Evolutionary conservation across 2,797 vertebrate species (phyloP).

Genomic region (Parotocinclus haroldoi): DNA sequence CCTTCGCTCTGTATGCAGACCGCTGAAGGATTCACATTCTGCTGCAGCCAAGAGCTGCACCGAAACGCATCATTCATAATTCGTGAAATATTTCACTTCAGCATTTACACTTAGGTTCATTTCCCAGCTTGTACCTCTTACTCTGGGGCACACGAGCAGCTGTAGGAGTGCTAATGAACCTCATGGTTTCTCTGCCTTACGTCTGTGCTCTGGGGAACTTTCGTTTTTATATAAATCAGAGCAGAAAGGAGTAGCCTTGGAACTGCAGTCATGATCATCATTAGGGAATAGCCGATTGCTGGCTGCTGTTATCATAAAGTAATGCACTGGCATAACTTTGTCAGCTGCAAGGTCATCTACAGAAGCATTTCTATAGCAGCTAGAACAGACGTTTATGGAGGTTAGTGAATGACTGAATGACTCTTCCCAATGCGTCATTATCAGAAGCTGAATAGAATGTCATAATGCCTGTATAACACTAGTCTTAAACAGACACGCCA

Average conservation of each 20-base stretch:
- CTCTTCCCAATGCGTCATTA: no score
- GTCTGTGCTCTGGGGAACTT: neutral
- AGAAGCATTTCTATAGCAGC: neutral
- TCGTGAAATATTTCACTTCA: conserved; percentile 24
- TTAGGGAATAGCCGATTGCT: neutral
- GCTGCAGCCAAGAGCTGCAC: conserved; percentile 17
- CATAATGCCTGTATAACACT: no score
- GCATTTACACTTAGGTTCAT: conserved; percentile 9
- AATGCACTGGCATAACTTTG: neutral
- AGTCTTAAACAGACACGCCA: neutral
- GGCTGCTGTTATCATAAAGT: neutral
- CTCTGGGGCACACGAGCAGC: neutral
- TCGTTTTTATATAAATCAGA: no score
- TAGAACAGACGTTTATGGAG: neutral
- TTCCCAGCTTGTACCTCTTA: neutral
- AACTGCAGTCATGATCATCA: no score
- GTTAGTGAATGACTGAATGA: no score
- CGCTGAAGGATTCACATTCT: conserved; percentile 23
- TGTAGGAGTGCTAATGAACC: neutral
- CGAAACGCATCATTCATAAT: conserved; percentile 28
- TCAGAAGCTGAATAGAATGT: no score
- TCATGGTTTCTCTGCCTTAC: conserved; percentile 18
- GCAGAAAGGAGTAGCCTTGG: no score
- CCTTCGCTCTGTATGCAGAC: conserved; percentile 27
- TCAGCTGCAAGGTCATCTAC: conserved; percentile 1